Base-by-base conservation (phyloP, 2,797 vertebrate genomes). In the Eospalax fontanierii region DNA sequence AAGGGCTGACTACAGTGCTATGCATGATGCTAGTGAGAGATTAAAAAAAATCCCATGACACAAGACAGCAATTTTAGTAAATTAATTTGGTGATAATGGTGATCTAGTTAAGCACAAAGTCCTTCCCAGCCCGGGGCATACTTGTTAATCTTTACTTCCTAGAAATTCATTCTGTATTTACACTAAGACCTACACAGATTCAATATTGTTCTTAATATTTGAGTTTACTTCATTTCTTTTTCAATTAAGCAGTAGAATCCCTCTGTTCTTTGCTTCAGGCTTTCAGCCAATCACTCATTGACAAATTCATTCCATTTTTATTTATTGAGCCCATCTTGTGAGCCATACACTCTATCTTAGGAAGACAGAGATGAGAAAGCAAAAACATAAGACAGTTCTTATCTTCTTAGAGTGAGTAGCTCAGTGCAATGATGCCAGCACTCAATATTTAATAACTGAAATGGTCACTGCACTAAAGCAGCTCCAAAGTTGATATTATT, bases 181-280 rank as follows among this genome's bases (percentile, higher is more conserved):
- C 91, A 83, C 12, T 3, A 73, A 74, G 68, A 61, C 26, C 6
- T 89, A 35, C 6, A 59, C 22, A 78, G 24, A 86, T 90, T 82
- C 35, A 93, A 33, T 26, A 75, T 74, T n/a, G 38, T 30, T 43
- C 74, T 88, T 86, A 76, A 82, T 83, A 86, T 83, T 59, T 18
- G 26, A 93, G 4, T 2, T 95, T 84, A 38, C 19, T 81, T 21
- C n/a, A n/a, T 92, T 92, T 95, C 38, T 89, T 59, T 68, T 90
- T 81, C 10, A 78, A 8, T 75, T 43, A 91, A 80, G 2, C 71
- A 61, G 33, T 61, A 8, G 43, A 46, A 78, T 81, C 54, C 66
- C 24, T 30, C 4, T 66, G 21, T 11, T 87, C 8, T 92, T 68
- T 89, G 38, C 22, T 76, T 83, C 8, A 68, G 84, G n/a, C 19